Evolutionary conservation across 1,140 invertebrate species (phyloP).

Genomic region (Aradophagus sp.): DNA sequence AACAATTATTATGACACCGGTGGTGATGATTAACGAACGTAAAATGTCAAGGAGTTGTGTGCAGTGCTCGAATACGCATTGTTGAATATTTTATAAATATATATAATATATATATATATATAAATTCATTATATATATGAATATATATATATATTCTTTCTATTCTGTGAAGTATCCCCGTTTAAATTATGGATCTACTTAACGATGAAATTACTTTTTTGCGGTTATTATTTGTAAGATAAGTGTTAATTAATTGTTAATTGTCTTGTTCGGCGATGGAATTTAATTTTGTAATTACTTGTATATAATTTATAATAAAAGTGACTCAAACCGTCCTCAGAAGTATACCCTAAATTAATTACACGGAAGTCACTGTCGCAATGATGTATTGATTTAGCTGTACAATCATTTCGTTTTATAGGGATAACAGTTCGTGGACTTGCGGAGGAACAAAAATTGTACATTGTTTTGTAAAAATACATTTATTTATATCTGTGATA

Average conservation of each 20-base stretch:
- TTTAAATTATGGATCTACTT: constrained; percentile 28
- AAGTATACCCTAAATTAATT: constrained; percentile 9
- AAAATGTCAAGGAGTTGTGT: constrained; percentile 34
- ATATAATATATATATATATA: constrained; percentile 50
- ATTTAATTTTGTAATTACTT: constrained; percentile 29
- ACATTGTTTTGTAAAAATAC: constrained; percentile 75
- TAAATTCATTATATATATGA: constrained; percentile 10
- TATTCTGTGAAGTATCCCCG: constrained; percentile 40
- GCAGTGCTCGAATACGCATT: constrained; percentile 60
- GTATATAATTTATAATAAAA: constrained; percentile 32
- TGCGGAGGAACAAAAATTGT: constrained; percentile 60
- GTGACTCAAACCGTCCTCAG: constrained; percentile 33
- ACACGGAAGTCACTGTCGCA: constrained; percentile 6
- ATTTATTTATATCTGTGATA: constrained; percentile 81
- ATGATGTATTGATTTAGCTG: constrained; percentile 16
- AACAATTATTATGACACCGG: constrained; percentile 54
- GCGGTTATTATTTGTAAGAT: constrained; percentile 17
- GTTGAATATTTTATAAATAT: constrained; percentile 68
- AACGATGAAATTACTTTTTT: constrained; percentile 13
- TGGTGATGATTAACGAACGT: constrained; percentile 34
- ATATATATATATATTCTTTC: constrained; percentile 18
- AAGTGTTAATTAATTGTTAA: constrained; percentile 33
- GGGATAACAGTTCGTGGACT: constrained; percentile 39
- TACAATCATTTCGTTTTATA: constrained; percentile 21
- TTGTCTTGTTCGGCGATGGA: constrained; percentile 20